Evolutionary conservation across 2,888 invertebrate genomes (phyloP), one percentile per base, ranked within the genome.

Genomic region (Hipparchia sbordonii): DNA sequence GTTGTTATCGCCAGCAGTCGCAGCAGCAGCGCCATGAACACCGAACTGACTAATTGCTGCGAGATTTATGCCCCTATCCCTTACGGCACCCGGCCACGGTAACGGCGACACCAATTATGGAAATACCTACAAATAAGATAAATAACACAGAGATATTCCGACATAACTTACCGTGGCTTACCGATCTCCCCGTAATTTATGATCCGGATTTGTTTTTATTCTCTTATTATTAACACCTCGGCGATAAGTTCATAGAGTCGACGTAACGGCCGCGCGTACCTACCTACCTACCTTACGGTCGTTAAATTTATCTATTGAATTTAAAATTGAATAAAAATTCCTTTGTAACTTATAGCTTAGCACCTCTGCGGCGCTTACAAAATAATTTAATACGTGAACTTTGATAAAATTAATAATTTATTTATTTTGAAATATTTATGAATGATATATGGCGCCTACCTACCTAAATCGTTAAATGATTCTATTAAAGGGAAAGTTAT

Each of bases 31-130:
- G 68, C 65, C 72, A 70, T 63, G 70, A 65, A 79, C 80, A 75
- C 78, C 79, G 71, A 69, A 67, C 77, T 73, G 74, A 72, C 80
- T 78, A 80, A 78, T 81, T 74, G 76, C 56, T 3, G 54, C 1
- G 66, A 70, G 76, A 77, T 77, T 77, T 77, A 77, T 72, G 67
- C 45, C 57, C 23, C 65, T 71, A 52, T 67, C 66, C 10, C 23
- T 1, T 67, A 67, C 75, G 67, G 71, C 74, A 74, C 57, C 75
- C 59, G 33, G 5, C 39, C 59, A 23, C 59, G 59, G 33, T 6
- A 13, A 10, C 68, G 57, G 13, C n/a, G 62, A 74, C 73, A 68
- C 63, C 62, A 75, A 77, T 78, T 78, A 78, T 77, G 76, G 74
- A 75, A 76, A 77, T 73, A 74, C 72, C 62, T 74, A 77, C 74